Evolutionary conservation across 2,113 vertebrate species (phyloP).

Genomic region (Nanorana parkeri): DNA sequence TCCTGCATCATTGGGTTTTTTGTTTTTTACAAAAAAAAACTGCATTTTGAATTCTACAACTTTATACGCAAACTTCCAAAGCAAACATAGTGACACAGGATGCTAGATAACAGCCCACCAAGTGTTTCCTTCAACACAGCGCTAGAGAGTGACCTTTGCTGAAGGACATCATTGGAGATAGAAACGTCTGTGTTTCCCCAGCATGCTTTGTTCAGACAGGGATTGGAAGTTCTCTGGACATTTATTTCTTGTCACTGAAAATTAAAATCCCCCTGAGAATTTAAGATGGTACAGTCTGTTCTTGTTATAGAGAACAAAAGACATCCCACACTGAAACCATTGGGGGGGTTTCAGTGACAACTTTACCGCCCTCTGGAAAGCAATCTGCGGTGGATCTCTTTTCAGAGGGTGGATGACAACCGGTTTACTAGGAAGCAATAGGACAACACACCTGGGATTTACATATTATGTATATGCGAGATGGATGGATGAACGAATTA

Average conservation of each 20-base stretch:
- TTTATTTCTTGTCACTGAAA: no score
- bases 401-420: no score
- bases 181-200: neutral
- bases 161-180: neutral
- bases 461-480: no score
- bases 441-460: no score
- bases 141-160: neutral
- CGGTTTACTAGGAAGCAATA: no score
- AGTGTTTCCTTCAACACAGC: neutral
- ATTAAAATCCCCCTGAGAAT: neutral
- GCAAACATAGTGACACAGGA: neutral
- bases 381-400: no score
- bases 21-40: no score
- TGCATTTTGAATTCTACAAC: neutral
- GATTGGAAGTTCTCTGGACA: neutral
- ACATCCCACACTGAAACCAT: no score
- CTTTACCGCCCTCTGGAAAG: no score
- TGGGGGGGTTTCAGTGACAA: no score
- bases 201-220: neutral
- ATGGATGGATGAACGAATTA: no score
- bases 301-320: neutral
- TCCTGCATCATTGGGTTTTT: no score
- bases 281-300: neutral
- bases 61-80: neutral
- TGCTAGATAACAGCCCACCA: neutral